A percentile compares a stretch with the other conserved stretches of the same genome.
Evolutionary conservation across 1,140 invertebrate genomes (phyloP).

Genomic region (Babylonia areolata): DNA sequence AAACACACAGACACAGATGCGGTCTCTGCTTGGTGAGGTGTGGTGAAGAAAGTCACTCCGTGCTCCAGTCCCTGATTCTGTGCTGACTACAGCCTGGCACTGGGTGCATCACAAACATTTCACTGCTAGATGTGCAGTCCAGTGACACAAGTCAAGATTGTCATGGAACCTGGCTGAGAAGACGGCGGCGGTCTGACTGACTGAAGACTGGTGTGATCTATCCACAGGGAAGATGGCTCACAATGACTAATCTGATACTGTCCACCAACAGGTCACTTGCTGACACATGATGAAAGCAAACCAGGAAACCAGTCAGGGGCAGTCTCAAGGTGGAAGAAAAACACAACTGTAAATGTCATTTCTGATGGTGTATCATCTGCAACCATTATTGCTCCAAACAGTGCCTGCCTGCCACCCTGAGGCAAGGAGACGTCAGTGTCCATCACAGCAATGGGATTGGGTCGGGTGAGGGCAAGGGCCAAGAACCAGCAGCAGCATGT

Average conservation of each 20-base stretch:
- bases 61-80: too few species aligned
- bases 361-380: background rate
- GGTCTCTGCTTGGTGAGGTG: too few species aligned
- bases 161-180: too few species aligned
- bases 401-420: background rate
- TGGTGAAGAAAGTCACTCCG: too few species aligned
- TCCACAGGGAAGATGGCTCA: background rate
- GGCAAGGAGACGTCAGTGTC: background rate
- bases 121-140: too few species aligned
- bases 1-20: too few species aligned
- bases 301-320: background rate
- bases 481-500: background rate
- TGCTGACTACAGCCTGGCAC: too few species aligned
- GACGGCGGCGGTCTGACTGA: background rate
- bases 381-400: background rate
- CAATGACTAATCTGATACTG: background rate
- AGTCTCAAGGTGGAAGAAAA: background rate
- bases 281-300: background rate
- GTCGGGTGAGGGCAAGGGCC: slow-evolving; percentile 26
- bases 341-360: background rate
- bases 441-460: slow-evolving; percentile 1
- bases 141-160: too few species aligned
- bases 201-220: background rate
- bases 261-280: background rate
- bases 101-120: too few species aligned